Evolutionary conservation across 2,797 vertebrate species (phyloP), one percentile per base, ranked within the genome.

Genomic region (Danio jaintianensis): DNA sequence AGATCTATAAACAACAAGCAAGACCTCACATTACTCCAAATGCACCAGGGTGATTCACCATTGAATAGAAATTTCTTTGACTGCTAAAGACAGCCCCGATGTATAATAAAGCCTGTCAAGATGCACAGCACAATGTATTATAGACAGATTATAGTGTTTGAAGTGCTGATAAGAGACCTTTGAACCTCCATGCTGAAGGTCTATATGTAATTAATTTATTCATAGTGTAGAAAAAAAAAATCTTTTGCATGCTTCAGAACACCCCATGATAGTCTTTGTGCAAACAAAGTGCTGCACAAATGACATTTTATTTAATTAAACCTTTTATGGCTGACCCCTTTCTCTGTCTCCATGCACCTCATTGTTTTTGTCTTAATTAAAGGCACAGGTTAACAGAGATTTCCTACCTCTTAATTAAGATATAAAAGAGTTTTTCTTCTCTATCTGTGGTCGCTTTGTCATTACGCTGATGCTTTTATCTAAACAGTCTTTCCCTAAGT

Each of bases 341-440:
- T 77, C 50, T 67, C 20, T 22, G 12, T 66, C 9, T 36, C 6
- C 53, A 29, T 8, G 56, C 62, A 47, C 22, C 20, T 67, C 22
- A 64, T 53, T 36, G 56, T 36, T 40, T 36, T 38, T 71, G 6
- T 36, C 38, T 40, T 72, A 40, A 72, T 66, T 66, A 47, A 42
- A 66, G 42, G 0, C 11, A 56, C 20, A 29, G 50, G 48, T 77
- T 22, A 42, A 53, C 38, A 53, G 56, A 77, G 50, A 55, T 56
- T 67, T 56, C 10, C 40, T 66, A 18, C 50, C 40, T 45, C 15
- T 36, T 58, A 42, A 77, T 67, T 67, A 56, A 13, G 42, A 56
- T 22, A n/a, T 29, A 15, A 58, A 66, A 56, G 9, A 66, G 62
- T n/a, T 15, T 66, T 56, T 45, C 40, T 53, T 77, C 61, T 75